These are phyloP conservation scores for Meloidogyne floridensis DNA, from an alignment of 1,140 invertebrate genomes.

Conservation along the genomic window DNA sequence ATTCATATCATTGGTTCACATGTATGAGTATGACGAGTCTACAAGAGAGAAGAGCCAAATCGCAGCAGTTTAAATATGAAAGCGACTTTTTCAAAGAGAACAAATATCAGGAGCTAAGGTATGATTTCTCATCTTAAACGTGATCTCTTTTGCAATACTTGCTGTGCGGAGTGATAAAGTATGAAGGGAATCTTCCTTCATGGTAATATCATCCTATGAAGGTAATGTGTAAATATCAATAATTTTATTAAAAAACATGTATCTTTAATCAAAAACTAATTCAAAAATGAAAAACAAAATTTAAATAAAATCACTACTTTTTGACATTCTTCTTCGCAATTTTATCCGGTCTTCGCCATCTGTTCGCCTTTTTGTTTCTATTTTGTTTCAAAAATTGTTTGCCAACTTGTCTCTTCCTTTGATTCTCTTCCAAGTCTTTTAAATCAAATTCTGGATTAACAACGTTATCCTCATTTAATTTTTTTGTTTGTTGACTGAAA, in stretches of 20 bases:
- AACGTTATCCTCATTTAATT: background rate
- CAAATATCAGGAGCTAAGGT: no score
- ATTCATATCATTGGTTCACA: no score
- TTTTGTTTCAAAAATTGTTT: background rate
- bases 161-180: no score
- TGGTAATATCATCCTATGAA: no score
- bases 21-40: no score
- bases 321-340: background rate
- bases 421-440: background rate
- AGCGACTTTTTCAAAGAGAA: no score
- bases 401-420: background rate
- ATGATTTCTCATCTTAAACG: no score
- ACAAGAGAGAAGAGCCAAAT: no score
- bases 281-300: background rate
- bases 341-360: conserved; percentile 21
- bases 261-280: background rate
- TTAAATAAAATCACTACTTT: background rate
- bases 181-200: no score
- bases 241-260: background rate
- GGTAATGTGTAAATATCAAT: no score
- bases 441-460: background rate
- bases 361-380: background rate
- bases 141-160: no score
- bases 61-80: no score
- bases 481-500: background rate